phyloP scores from a whole-genome alignment of 1,140 invertebrate genomes.

The Limonius californicus region DNA sequence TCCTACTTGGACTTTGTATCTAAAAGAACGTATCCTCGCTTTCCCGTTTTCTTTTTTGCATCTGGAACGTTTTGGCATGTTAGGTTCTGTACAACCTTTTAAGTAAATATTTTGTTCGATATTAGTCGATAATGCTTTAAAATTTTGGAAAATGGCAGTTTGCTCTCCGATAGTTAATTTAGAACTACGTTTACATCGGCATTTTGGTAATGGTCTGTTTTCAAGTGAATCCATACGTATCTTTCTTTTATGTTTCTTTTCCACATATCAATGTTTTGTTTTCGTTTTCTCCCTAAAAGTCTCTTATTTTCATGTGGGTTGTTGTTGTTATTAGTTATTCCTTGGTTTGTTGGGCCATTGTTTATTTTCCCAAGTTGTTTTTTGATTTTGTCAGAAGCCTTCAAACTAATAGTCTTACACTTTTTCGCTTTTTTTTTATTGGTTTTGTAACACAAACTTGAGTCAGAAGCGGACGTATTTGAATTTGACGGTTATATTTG shows the following conservation, averaged over 20 bases:
- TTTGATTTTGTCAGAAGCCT: too few relatives aligned
- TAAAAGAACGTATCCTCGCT: not conserved
- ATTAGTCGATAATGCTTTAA: not conserved
- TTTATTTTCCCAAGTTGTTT: too few relatives aligned
- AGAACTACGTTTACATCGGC: not conserved
- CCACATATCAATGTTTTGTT: slow-evolving; percentile 1
- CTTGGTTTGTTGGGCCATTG: too few relatives aligned
- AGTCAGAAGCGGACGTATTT: too few relatives aligned
- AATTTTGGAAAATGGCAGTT: not conserved
- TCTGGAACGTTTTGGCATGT: not conserved
- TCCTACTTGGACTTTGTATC: not conserved
- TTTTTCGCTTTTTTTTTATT: too few relatives aligned
- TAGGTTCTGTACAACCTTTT: not conserved
- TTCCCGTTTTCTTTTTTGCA: not conserved
- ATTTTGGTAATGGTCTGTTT: not conserved
- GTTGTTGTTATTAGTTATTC: too few relatives aligned
- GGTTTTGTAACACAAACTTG: too few relatives aligned
- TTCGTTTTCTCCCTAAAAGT: not conserved
- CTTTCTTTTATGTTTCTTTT: not conserved
- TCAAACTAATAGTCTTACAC: too few relatives aligned
- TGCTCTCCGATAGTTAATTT: not conserved
- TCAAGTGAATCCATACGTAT: not conserved
- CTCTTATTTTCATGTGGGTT: too few relatives aligned
- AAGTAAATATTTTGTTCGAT: slow-evolving; percentile 1
- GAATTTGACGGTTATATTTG: too few relatives aligned